Percentiles rank a stretch among this genome's conserved stretches.
phyloP scores from a whole-genome alignment of 2,888 invertebrate species.

The Oxytorus armatus region DNA sequence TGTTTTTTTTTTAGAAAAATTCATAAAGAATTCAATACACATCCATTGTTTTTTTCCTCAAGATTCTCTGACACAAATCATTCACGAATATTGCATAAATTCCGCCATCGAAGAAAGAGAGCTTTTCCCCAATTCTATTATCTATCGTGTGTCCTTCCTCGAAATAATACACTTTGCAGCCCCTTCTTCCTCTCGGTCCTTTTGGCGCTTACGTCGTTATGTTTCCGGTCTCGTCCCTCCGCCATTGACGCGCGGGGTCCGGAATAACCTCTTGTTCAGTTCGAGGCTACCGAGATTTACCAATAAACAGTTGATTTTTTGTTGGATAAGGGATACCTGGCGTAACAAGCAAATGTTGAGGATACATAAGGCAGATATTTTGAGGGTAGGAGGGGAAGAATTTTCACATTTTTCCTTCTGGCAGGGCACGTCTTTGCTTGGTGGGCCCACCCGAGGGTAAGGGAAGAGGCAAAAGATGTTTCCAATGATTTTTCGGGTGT shows the following conservation, averaged over 20 bases:
- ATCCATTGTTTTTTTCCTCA: no score
- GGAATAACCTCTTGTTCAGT: constrained; percentile 22
- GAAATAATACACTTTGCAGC: neutral
- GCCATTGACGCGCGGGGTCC: no score
- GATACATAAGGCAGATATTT: no score
- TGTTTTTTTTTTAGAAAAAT: no score
- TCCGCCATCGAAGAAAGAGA: neutral
- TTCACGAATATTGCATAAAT: no score
- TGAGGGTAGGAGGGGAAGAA: neutral
- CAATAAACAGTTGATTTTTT: constrained; percentile 70
- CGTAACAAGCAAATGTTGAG: constrained; percentile 31
- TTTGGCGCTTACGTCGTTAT: neutral
- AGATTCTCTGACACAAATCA: no score
- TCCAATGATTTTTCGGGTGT: constrained; percentile 71
- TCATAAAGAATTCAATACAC: no score
- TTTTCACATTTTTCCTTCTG: constrained; percentile 12
- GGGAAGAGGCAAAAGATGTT: constrained; percentile 57
- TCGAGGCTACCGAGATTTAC: constrained; percentile 51
- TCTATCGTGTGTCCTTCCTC: neutral
- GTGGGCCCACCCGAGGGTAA: constrained; percentile 22
- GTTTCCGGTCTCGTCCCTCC: no score
- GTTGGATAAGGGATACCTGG: constrained; percentile 70
- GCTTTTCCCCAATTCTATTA: neutral
- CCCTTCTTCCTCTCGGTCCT: neutral
- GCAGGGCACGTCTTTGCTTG: constrained; percentile 38